A percentile compares a stretch with the other conserved stretches of the same genome.
Evolutionary conservation across 2,888 invertebrate species (phyloP).

Genomic region (Fragum sueziense): DNA sequence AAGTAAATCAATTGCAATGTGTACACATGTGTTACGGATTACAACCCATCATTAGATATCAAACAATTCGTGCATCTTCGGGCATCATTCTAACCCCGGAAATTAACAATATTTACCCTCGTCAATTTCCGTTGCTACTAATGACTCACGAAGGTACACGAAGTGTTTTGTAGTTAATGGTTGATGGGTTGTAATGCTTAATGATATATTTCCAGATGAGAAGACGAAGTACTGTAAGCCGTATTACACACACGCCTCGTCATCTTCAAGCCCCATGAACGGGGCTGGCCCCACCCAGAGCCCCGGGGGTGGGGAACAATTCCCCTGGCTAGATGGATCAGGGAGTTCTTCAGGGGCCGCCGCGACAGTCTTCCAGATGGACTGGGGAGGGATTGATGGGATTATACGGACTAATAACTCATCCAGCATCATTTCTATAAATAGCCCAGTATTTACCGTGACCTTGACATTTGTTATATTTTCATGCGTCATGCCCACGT

Average conservation of each 20-base stretch:
- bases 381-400: constrained; percentile 7
- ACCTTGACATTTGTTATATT: constrained; percentile 23
- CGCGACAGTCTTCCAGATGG: constrained; percentile 30
- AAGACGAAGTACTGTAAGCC: constrained; percentile 50
- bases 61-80: too few species aligned
- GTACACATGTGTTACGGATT: too few species aligned
- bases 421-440: constrained; percentile 20
- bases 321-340: constrained; percentile 15
- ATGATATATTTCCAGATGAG: constrained; percentile 50
- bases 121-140: too few species aligned
- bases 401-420: constrained; percentile 18
- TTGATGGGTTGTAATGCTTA: too few species aligned
- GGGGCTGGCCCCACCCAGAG: background rate
- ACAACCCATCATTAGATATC: too few species aligned
- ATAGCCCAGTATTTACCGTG: constrained; percentile 19
- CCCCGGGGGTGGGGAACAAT: background rate
- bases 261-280: constrained; percentile 9
- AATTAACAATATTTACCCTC: too few species aligned
- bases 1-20: too few species aligned
- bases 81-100: too few species aligned
- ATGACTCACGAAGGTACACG: too few species aligned
- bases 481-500: constrained; percentile 6
- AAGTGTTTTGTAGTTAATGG: too few species aligned
- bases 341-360: constrained; percentile 4
- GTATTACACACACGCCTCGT: background rate